Base-by-base conservation (phyloP, 2,888 invertebrate genomes). In the Chromoteleia sp. region DNA sequence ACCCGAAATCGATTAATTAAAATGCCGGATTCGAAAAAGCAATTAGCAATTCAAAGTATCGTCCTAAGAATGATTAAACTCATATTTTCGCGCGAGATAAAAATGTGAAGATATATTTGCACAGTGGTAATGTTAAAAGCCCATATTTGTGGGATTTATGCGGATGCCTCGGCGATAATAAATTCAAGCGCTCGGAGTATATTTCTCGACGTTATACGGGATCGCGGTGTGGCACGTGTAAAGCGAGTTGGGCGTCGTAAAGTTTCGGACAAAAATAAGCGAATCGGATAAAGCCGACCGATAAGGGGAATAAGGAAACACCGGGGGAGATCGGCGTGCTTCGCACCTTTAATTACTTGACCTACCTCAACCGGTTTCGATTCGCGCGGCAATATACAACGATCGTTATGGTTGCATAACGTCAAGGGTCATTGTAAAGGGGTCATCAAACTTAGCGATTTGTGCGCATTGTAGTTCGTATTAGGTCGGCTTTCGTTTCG, bases 261-360 rank as follows among this genome's bases (percentile, higher is more conserved):
- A 76, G 50, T 81, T 74, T 77, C 73, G 54, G 70, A 54, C 58
- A 74, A 78, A 82, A 78, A 74, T 78, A 74, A 71, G 81, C 19
- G 73, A 61, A 77, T 74, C 81, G 63, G 77, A 81, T 81, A 81
- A 73, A 65, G 50, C 52, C 25, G 59, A 3, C 2, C 58, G 77
- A 77, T 81, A 74, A 74, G 73, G 41, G 52, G 58, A 50, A 61
- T 77, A 68, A 81, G 77, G 68, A 77, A 81, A 58, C 39, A 52
- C 21, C 19, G 54, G 73, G 52, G 30, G 41, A 71, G 54, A 56
- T 36, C 52, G 39, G 12, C 12, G 71, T 39, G 59, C 54, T 74
- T 81, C 67, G 73, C 76, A 79, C 83, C 78, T 83, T 83, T 83
- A 83, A 81, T 83, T 83, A 78, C 81, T 70, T 70, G 76, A 76